Percentiles rank a stretch among this genome's conserved stretches.
Evolutionary conservation across 1,140 invertebrate genomes (phyloP).

Genomic region (Holcopasites calliopsidis): DNA sequence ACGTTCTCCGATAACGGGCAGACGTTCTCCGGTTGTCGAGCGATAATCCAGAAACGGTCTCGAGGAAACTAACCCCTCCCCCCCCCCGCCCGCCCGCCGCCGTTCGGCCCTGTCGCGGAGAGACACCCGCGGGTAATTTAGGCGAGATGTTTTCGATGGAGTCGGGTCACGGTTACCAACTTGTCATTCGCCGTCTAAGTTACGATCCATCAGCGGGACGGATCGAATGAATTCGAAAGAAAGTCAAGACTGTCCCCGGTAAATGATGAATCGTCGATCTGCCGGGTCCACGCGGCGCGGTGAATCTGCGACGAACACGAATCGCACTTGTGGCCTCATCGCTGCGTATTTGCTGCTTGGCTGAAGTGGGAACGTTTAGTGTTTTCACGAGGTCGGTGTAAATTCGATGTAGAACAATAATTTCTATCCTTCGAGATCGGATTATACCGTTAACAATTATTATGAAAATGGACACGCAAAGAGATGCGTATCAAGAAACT

Average conservation of each 20-base stretch:
- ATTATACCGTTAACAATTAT: too few relatives aligned
- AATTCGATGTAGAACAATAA: not conserved
- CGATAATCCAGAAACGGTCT: constrained; percentile 8
- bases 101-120: too few relatives aligned
- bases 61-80: not conserved
- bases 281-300: not conserved
- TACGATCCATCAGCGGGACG: constrained; percentile 51
- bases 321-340: not conserved
- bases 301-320: not conserved
- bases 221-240: constrained; percentile 59
- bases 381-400: not conserved
- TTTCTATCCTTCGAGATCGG: too few relatives aligned
- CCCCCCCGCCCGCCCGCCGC: too few relatives aligned
- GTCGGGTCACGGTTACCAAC: not conserved
- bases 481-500: too few relatives aligned
- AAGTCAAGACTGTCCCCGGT: constrained; percentile 54
- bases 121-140: constrained; percentile 6
- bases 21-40: not conserved
- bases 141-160: constrained; percentile 14
- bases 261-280: constrained; percentile 57
- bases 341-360: not conserved
- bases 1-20: not conserved
- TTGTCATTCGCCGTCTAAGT: constrained; percentile 43
- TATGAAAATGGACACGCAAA: too few relatives aligned
- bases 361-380: too few relatives aligned